These are phyloP conservation scores for Drosophila ficusphila DNA, from an alignment of 1,140 invertebrate species.

Conservation along the genomic window DNA sequence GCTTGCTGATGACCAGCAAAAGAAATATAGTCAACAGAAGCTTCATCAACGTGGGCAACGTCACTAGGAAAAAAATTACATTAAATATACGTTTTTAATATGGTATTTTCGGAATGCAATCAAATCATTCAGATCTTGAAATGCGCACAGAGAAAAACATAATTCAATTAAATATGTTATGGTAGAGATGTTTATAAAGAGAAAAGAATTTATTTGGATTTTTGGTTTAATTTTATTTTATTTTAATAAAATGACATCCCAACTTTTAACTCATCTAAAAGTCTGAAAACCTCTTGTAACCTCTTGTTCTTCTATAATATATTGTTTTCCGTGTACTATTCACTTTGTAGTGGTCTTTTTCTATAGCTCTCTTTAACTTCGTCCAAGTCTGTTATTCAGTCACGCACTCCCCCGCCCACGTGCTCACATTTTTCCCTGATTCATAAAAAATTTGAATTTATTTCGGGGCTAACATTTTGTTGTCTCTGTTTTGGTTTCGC, in stretches of 20 bases:
- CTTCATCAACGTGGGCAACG: conserved; percentile 16
- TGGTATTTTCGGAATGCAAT: neutral
- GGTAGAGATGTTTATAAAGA: no score
- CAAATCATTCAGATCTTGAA: neutral
- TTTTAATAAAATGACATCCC: no score
- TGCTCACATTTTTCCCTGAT: conserved; percentile 52
- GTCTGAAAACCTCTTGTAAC: no score
- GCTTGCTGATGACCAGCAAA: conserved; percentile 44
- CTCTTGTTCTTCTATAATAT: neutral
- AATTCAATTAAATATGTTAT: neutral
- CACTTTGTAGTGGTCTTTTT: conserved; percentile 12
- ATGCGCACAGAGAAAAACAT: neutral
- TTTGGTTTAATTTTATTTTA: no score
- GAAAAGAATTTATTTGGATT: neutral
- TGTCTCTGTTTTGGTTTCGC: conserved; percentile 31
- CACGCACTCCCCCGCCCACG: conserved; percentile 31
- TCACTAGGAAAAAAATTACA: conserved; percentile 9
- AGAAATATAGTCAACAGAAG: conserved; percentile 10
- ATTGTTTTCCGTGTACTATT: neutral
- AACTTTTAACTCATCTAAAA: no score
- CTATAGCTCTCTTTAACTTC: conserved; percentile 15
- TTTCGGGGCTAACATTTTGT: conserved; percentile 55
- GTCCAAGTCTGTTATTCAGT: conserved; percentile 43
- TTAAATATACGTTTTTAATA: neutral
- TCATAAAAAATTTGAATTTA: conserved; percentile 78